Base-by-base conservation (phyloP, 2,888 invertebrate species). In the Perizoma flavofasciatum region DNA sequence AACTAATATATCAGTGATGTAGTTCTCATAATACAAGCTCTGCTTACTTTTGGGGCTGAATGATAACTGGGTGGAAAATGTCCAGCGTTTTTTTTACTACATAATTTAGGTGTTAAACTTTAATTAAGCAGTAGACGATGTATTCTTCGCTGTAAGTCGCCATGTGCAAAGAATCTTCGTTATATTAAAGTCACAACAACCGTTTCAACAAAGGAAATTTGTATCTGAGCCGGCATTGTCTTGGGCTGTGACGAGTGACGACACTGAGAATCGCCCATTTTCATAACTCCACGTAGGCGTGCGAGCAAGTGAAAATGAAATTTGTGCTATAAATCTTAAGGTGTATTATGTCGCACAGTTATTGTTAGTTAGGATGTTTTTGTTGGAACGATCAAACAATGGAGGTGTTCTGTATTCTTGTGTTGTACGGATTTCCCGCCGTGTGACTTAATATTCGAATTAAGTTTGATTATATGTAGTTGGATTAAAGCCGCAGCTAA, bases 201-300 rank as follows among this genome's bases (percentile, higher is more conserved):
- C 73, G 70, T 71, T 76, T 77, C 71, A 71, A 74, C 78, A 79
- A 80, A 82, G 83, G 83, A 84, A 84, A 85, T 85, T 84, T 82
- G 80, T 84, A 84, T 81, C 84, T 82, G 78, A 83, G 81, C 81
- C 71, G 70, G 74, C 79, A 83, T 84, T 84, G 83, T 85, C 75
- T 70, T 67, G 37, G 66, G 64, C 70, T 66, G 60, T 63, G 63
- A 55, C 62, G 66, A 65, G 60, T 63, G 63, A 55, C 63, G 66
- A 65, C 61, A 44, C 64, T 66, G 61, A 68, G 73, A 68, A 71
- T 68, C 75, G 65, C 67, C 73, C 64, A 66, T 76, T 77, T 73
- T 74, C 79, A 78, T 79, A 80, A 79, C 79, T 77, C 47, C 77
- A 80, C 78, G 76, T 77, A 66, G 51, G 40, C 22, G 45, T 49